Percentiles rank a stretch among this genome's conserved stretches.
phyloP scores from a whole-genome alignment of 2,888 invertebrate genomes.

The Mayetiola destructor region DNA sequence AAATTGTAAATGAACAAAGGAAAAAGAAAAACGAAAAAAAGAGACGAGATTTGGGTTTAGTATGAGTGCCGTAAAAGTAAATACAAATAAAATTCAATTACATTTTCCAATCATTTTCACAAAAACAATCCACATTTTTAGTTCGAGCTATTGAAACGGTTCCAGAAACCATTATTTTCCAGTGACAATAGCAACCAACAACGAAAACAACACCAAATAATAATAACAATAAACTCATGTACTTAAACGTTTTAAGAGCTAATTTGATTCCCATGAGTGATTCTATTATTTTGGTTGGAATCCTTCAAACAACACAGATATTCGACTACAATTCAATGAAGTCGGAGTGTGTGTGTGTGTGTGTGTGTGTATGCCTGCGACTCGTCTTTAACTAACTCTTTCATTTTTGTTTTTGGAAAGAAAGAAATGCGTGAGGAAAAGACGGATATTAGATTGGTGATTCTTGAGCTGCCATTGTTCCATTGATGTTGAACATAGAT shows the following conservation, averaged over 20 bases:
- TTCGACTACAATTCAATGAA: not conserved
- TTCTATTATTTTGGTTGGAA: constrained; percentile 17
- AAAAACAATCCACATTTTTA: constrained; percentile 16
- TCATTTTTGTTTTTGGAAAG: too few species aligned
- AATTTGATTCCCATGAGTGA: constrained; percentile 19
- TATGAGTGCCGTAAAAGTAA: too few species aligned
- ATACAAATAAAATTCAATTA: constrained; percentile 18
- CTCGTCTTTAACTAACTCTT: too few species aligned
- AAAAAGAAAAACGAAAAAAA: too few species aligned
- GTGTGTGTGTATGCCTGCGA: too few species aligned
- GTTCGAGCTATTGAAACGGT: too few species aligned
- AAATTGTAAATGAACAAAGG: too few species aligned
- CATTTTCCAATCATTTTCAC: constrained; percentile 18
- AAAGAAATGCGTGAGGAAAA: too few species aligned
- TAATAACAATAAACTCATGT: constrained; percentile 3
- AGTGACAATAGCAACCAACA: not conserved
- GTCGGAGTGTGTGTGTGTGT: not conserved
- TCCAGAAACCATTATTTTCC: not conserved
- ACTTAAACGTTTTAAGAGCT: constrained; percentile 16
- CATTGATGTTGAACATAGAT: too few species aligned
- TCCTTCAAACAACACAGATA: constrained; percentile 2
- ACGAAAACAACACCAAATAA: not conserved
- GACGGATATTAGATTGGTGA: too few species aligned
- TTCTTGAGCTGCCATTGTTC: too few species aligned
- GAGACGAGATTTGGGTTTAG: too few species aligned